phyloP scores from a whole-genome alignment of 1,140 invertebrate species.

The Musca vetustissima region DNA sequence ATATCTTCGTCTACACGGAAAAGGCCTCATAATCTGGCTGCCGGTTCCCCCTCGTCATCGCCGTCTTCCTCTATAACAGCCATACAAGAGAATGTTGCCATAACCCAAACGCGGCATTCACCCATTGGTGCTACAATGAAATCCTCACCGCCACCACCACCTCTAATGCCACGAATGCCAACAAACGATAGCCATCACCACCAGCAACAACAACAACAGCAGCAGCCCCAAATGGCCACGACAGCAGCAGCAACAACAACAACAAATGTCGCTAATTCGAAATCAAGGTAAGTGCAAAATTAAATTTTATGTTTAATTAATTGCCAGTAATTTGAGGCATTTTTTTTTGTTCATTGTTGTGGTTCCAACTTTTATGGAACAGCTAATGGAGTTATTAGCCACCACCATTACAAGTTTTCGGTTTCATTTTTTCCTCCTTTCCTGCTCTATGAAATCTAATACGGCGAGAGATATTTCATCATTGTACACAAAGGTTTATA shows the following conservation, averaged over 20 bases:
- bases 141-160: conserved; percentile 34
- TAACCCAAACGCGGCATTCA: conserved; percentile 29
- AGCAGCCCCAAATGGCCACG: no score
- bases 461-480: background rate
- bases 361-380: background rate
- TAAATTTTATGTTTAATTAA: conserved; percentile 15
- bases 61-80: conserved; percentile 14
- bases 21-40: conserved; percentile 46
- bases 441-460: background rate
- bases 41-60: conserved; percentile 25
- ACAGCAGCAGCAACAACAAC: background rate
- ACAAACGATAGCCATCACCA: conserved; percentile 12
- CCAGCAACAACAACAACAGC: conserved; percentile 12
- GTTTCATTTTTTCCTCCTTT: background rate
- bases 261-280: conserved; percentile 3
- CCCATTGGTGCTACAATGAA: conserved; percentile 29
- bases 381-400: background rate
- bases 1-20: conserved; percentile 38
- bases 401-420: background rate
- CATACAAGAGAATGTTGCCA: conserved; percentile 12
- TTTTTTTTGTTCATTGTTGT: no score
- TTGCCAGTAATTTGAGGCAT: conserved; percentile 2
- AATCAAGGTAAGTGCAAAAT: conserved; percentile 26
- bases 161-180: conserved; percentile 26
- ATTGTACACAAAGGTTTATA: background rate